Evolutionary conservation across 1,140 invertebrate species (phyloP), one percentile per base, ranked within the genome.

Genomic region (Brachionus rubens): DNA sequence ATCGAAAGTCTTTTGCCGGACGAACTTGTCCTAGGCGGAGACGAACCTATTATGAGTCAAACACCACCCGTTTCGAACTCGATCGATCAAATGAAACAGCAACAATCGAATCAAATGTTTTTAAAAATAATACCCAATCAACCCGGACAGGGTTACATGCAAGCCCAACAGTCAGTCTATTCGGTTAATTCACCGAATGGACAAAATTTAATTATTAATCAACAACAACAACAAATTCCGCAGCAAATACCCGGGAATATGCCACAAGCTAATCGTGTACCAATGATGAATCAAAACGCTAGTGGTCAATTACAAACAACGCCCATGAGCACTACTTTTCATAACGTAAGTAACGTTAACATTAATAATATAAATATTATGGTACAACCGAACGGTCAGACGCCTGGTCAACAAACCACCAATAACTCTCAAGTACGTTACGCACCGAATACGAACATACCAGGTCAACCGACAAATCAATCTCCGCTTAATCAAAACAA

Each of bases 301-400:
- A 6, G 5, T 3, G 12, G 2, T 56, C 43, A 54, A 12, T 10
- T 54, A 14, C 46, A 48, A 19, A 43, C 46, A 14, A 50, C 68
- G 2, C n/a, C 43, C 40, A 40, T 54, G 19, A 70, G 46, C 67
- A 72, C 68, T 12, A 72, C 68, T 16, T 72, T 72, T 40, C 68
- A 72, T 26, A 72, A 48, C 50, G 68, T 72, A 10, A 41, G 68
- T 36, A 72, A 72, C 36, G 68, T 72, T 16, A 72, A 72, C 46
- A 72, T 72, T 26, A 72, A 72, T 36, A 72, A 72, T 36, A 72
- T 72, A 48, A 72, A 72, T 36, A 72, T 72, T 12, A 72, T 72
- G 68, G n/a, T 72, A 36, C 68, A 72, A 33, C 68, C 68, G 21
- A 72, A 72, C 19, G 36, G 40, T 10, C 43, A 47, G 21, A 26